Conservation (phyloP, 2,113 vertebrate genomes). For the Ceratotherium simum region DNA sequence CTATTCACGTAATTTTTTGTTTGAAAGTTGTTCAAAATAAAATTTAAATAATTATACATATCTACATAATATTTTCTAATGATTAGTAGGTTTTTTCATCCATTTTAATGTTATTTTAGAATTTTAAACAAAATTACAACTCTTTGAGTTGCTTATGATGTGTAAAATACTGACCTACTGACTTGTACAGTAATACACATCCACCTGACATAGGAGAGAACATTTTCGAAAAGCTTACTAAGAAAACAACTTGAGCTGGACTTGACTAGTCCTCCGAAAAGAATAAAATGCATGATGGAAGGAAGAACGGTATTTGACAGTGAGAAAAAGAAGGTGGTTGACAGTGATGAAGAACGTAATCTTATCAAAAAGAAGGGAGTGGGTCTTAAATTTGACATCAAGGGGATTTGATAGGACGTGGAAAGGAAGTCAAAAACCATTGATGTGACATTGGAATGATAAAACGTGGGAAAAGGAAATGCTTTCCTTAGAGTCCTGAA, state of each 20-base stretch:
- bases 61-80: background rate
- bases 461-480: conserved; percentile 77
- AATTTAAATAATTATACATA: background rate
- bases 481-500: background rate
- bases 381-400: conserved; percentile 64
- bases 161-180: background rate
- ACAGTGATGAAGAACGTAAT: conserved; percentile 46
- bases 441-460: conserved; percentile 52
- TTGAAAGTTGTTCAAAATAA: background rate
- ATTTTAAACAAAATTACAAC: background rate
- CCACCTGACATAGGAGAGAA: background rate
- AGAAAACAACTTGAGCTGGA: background rate
- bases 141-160: background rate
- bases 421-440: conserved; percentile 61
- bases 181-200: background rate
- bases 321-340: conserved; percentile 52
- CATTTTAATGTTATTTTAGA: background rate
- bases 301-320: background rate
- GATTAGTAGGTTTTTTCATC: background rate
- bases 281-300: background rate
- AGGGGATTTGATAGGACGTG: conserved; percentile 22
- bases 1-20: background rate
- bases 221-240: background rate
- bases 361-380: conserved; percentile 77
- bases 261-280: background rate